phyloP scores from a whole-genome alignment of 1,140 invertebrate genomes.

The Anadara kagoshimensis region DNA sequence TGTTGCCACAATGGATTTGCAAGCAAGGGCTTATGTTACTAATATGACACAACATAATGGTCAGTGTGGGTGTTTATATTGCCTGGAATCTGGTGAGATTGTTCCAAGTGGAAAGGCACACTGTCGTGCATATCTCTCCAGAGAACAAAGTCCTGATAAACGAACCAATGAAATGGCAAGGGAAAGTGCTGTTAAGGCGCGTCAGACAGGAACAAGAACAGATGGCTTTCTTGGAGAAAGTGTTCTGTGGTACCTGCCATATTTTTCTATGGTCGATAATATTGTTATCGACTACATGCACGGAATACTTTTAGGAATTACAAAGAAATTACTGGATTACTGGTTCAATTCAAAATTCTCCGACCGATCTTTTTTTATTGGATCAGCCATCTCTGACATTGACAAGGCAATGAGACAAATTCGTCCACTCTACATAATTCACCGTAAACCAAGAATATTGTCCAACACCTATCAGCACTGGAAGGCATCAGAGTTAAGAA shows the following conservation, averaged over 20 bases:
- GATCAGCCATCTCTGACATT: slow-evolving; percentile 5
- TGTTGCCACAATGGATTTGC: slow-evolving; percentile 25
- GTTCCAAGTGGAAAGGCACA: slow-evolving; percentile 32
- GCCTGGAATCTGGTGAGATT: slow-evolving; percentile 18
- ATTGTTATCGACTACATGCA: slow-evolving; percentile 24
- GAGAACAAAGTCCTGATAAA: background rate
- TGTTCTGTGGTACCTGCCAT: background rate
- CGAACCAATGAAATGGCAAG: background rate
- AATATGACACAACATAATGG: slow-evolving; percentile 39
- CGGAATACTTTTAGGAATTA: slow-evolving; percentile 11
- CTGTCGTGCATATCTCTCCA: slow-evolving; percentile 12
- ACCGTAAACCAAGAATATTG: slow-evolving; percentile 16
- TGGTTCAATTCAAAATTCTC: slow-evolving; percentile 7
- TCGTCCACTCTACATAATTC: slow-evolving; percentile 17
- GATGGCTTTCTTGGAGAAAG: slow-evolving; percentile 18
- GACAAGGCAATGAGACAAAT: slow-evolving; percentile 23
- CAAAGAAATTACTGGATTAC: slow-evolving; percentile 8
- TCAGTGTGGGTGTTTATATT: slow-evolving; percentile 13
- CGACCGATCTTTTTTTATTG: slow-evolving; percentile 11
- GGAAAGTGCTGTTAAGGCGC: slow-evolving; percentile 5
- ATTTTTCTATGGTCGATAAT: slow-evolving; percentile 1
- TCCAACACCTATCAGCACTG: slow-evolving; percentile 16
- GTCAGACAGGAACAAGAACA: background rate
- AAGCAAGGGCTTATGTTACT: slow-evolving; percentile 23
- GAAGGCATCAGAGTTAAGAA: slow-evolving; percentile 36